Evolutionary conservation across 2,797 vertebrate genomes (phyloP), one percentile per base, ranked within the genome.

Genomic region (Danio albolineatus): DNA sequence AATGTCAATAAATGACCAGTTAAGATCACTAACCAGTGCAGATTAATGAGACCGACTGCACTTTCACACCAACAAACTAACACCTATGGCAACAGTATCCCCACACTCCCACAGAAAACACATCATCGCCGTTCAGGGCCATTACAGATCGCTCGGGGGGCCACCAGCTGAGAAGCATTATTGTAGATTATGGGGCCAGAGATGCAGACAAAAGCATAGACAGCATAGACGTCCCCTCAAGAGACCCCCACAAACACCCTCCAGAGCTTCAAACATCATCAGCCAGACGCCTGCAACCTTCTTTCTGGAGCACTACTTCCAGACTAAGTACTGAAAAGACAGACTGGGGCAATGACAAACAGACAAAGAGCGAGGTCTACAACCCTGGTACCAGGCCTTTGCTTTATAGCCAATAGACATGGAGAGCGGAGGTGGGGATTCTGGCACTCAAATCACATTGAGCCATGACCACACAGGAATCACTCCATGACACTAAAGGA

Each of bases 1-100:
- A 79, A 53, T 79, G 81, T 91, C 77, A 93, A 93, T 93, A 78
- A 93, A 82, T 91, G 84, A 92, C 91, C 69, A 81, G 70, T 67
- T 78, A 64, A 71, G 49, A 88, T 90, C 80, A 91, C 89, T 90
- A 83, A 92, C 91, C 90, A 88, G 79, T 81, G 43, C 72, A 78
- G 83, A 89, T 90, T 83, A 86, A 90, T 88, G 53, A 80, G 83
- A 83, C 85, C 86, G 87, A 89, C 90, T 88, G 92, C 88, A 86
- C 89, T 89, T 88, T 92, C 82, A 89, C 77, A 85, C 62, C 57
- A 61, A 77, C 66, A 81, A 73, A 69, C 73, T 14, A 64, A 82
- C 51, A 79, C 66, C 76, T 44, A 67, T 61, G 36, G 76, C 79
- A 81, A 73, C 71, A 28, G 73, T 54, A 48, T 74, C 80, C 80